Base-by-base conservation (phyloP, 2,797 vertebrate species). In the Dryobates pubescens region DNA sequence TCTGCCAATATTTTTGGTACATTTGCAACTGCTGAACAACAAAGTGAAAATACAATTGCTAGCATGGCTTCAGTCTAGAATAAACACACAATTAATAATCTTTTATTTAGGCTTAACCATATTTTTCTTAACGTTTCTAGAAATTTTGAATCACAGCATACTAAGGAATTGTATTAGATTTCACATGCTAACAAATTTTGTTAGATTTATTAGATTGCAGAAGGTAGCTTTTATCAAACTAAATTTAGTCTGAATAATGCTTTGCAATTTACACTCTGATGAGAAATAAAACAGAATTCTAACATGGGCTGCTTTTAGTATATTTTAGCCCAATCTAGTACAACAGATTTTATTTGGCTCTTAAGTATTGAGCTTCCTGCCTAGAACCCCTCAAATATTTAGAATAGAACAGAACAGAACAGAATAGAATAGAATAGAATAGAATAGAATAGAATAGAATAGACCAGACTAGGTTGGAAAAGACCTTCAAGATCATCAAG, bases 121-220 rank as follows among this genome's bases (percentile, higher is more conserved):
- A 92, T 91, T 94, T 95, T 95, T 95, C 85, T 96, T 90, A 94
- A 95, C 90, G 90, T 93, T 91, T 95, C 89, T 7, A 95, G 92
- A 91, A 95, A 93, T 88, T 73, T 79, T 96, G 92, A 96, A 86
- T 95, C 89, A 77, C 78, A 65, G 58, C 88, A 79, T 86, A 96
- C 94, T 97, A 97, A 95, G 93, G 76, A 90, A 94, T 94, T 97
- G 96, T 96, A 97, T 94, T 95, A n/a, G 32, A 91, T 88, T 95
- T 96, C 92, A 89, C 86, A 79, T 86, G 96, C 94, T 97, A 97
- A 95, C 93, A 76, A 90, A 94, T 94, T 97, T 96, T 96, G 96
- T 94, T 95, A 30, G 32, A 91, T 88, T 95, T 96, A 89, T 85
- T 43, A 43, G 41, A 43, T 92, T 92, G 68, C 77, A 93, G 96